Conservation (phyloP, 1,140 invertebrate species). For the Notospermus geniculatus region DNA sequence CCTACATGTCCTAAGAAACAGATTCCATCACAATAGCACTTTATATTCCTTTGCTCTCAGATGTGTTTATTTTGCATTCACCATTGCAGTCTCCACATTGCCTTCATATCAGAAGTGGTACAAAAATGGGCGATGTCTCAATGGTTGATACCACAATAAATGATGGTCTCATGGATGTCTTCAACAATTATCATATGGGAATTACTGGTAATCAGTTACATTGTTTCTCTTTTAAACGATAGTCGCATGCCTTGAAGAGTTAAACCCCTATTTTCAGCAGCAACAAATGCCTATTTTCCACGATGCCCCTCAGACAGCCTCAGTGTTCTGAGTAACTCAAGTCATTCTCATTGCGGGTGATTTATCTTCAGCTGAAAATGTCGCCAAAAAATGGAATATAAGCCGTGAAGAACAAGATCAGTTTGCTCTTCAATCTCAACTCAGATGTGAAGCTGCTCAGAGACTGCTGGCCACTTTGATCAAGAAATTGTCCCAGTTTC, state of each 20-base stretch:
- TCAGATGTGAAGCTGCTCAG: constrained; percentile 66
- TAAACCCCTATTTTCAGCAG: no score
- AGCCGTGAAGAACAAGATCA: constrained; percentile 73
- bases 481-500: constrained; percentile 52
- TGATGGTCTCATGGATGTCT: constrained; percentile 81
- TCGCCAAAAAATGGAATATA: constrained; percentile 70
- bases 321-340: no score
- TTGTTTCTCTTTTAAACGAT: no score
- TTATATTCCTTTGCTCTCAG: no score
- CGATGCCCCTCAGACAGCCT: no score
- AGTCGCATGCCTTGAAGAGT: no score
- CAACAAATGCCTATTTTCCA: no score
- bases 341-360: no score
- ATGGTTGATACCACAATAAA: constrained; percentile 70
- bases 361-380: constrained; percentile 67
- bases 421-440: constrained; percentile 73
- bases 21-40: no score
- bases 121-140: constrained; percentile 69
- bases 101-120: constrained; percentile 64
- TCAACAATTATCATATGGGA: constrained; percentile 79
- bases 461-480: constrained; percentile 65
- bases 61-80: constrained; percentile 10
- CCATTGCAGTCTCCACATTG: constrained; percentile 68
- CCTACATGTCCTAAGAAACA: no score
- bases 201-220: constrained; percentile 65